These are phyloP conservation scores for Agrotis segetum DNA, from an alignment of 2,888 invertebrate species.

Conservation along the genomic window DNA sequence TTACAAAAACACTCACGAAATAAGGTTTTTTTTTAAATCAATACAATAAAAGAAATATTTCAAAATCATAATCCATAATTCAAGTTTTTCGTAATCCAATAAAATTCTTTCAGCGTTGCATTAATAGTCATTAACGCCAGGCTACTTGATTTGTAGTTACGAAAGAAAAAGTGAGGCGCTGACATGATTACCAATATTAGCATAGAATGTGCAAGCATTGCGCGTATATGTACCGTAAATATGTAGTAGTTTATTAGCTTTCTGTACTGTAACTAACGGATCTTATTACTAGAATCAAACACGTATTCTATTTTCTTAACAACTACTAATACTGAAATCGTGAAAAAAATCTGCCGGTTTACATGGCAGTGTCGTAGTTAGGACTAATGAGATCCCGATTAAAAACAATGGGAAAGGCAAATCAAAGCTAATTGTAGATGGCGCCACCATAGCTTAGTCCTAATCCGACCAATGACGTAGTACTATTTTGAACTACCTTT, in stretches of 20 bases:
- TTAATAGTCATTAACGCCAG: background rate
- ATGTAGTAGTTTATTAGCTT: constrained; percentile 11
- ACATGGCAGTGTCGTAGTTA: no score
- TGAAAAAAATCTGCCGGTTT: no score
- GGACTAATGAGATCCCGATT: no score
- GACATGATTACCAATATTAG: constrained; percentile 29
- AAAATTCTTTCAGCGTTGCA: background rate
- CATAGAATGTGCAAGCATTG: constrained; percentile 33
- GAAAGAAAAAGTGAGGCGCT: constrained; percentile 38
- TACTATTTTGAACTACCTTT: no score
- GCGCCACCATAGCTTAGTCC: no score
- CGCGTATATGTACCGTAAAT: constrained; percentile 11
- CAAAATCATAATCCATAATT: background rate
- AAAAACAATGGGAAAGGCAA: no score
- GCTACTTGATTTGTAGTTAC: background rate
- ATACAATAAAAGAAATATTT: background rate
- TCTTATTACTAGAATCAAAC: background rate
- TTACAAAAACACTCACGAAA: no score
- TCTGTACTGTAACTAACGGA: constrained; percentile 9
- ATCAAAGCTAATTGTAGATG: no score
- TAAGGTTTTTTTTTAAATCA: no score
- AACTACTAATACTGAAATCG: background rate
- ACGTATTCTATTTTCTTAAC: background rate
- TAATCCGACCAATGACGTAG: no score
- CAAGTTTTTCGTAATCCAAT: background rate